These are phyloP conservation scores for Platycheirus albimanus DNA, from an alignment of 2,888 invertebrate species.

Conservation along the genomic window DNA sequence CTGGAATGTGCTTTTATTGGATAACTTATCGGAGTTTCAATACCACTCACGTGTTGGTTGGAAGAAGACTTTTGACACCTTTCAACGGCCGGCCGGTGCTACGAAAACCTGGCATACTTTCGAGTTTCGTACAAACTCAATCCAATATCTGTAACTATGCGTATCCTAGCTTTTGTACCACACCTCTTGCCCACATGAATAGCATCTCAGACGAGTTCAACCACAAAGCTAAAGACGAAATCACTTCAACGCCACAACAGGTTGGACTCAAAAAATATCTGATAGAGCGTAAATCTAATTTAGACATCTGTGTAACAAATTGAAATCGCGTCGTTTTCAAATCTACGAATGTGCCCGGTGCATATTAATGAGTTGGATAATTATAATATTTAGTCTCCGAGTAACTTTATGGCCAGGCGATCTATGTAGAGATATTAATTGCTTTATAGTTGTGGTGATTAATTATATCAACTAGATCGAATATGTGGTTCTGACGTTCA, in stretches of 20 bases:
- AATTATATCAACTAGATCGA: constrained; percentile 56
- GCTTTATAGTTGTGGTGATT: constrained; percentile 50
- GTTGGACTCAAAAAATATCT: background rate
- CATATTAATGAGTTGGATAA: constrained; percentile 63
- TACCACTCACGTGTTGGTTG: no score
- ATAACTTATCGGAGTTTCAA: no score
- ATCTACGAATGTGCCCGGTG: constrained; percentile 49
- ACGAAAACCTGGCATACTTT: no score
- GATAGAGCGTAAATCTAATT: constrained; percentile 62
- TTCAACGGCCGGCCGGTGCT: no score
- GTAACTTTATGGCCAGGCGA: constrained; percentile 36
- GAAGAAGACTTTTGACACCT: no score
- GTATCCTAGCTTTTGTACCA: no score
- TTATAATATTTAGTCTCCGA: constrained; percentile 62
- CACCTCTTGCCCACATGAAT: no score
- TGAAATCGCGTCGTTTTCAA: constrained; percentile 67
- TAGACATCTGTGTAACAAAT: constrained; percentile 59
- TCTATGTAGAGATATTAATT: constrained; percentile 60
- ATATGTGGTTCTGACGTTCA: constrained; percentile 27
- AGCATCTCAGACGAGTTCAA: no score
- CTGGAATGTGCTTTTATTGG: no score
- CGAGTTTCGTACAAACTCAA: no score
- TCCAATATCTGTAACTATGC: no score
- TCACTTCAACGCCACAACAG: background rate
- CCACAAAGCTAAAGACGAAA: background rate